phyloP scores from a whole-genome alignment of 2,888 invertebrate species.

The Thymelicus acteon region DNA sequence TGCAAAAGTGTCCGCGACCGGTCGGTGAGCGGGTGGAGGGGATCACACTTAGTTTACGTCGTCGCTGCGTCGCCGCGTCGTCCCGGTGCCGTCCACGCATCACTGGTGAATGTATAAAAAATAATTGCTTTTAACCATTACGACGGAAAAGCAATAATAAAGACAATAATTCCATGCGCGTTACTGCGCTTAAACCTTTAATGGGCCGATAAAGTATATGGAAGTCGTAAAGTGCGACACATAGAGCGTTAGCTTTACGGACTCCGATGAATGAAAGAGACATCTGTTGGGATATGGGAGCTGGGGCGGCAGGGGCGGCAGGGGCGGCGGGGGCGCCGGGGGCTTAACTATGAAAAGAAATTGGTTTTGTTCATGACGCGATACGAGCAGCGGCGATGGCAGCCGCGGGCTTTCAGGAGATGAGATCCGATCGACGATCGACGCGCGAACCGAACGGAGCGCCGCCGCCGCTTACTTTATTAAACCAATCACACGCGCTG shows the following conservation, averaged over 20 bases:
- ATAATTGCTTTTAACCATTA: slow-evolving; percentile 2
- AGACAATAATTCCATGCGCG: slow-evolving; percentile 6
- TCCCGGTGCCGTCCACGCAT: neutral
- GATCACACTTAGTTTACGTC: too few species aligned
- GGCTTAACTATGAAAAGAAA: slow-evolving; percentile 26
- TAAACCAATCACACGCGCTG: slow-evolving; percentile 21
- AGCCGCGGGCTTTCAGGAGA: slow-evolving; percentile 47
- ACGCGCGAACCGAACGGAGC: slow-evolving; percentile 49
- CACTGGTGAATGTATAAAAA: slow-evolving; percentile 2
- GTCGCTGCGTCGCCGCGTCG: too few species aligned
- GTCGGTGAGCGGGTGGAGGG: too few species aligned
- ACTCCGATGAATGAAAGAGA: slow-evolving; percentile 24
- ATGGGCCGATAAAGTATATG: slow-evolving; percentile 32
- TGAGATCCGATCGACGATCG: slow-evolving; percentile 51
- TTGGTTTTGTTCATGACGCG: slow-evolving; percentile 14
- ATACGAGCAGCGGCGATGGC: slow-evolving; percentile 24
- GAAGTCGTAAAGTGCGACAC: slow-evolving; percentile 27
- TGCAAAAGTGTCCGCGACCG: too few species aligned
- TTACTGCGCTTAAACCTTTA: slow-evolving; percentile 22
- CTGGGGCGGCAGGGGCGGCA: slow-evolving; percentile 6
- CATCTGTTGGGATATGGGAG: slow-evolving; percentile 22
- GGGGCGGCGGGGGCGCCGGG: neutral
- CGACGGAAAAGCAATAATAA: slow-evolving; percentile 13
- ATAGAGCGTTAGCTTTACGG: slow-evolving; percentile 17
- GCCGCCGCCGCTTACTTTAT: slow-evolving; percentile 46